Base-by-base conservation (phyloP, 2,888 invertebrate genomes). In the Nemotelus pantherinus region DNA sequence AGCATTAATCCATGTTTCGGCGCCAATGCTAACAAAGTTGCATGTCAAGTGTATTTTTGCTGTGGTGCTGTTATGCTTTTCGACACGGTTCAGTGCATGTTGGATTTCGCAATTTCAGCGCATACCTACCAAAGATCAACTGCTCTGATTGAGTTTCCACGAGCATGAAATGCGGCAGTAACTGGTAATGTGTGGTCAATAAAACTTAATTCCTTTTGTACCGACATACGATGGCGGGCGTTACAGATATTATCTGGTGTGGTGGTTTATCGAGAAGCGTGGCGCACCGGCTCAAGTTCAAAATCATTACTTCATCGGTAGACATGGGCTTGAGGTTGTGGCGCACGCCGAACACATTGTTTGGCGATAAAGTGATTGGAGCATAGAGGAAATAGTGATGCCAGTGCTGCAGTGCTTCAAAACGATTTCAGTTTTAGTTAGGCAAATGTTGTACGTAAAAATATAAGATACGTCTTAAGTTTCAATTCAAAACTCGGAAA, bases 251-350 rank as follows among this genome's bases (percentile, higher is more conserved):
- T 25, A 70, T 70, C 55, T n/a, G 53, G 25, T 55, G 55, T 41
- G 55, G 39, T 55, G 44, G 43, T 70, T 39, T 53, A 44, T 9
- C 9, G 44, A 50, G 67, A 39, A 67, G 47, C 50, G n/a, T 39
- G 45, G n/a, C 43, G 64, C 64, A 41, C 45, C 25, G 39, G 71
- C 57, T 58, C 74, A 74, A 74, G 74, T 74, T 74, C 74, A 74
- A 74, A 74, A 74, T 48, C 74, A 74, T 74, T 74, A 63, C 63
- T 25, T 63, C 63, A 43, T 63, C 63, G 63, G 25, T 43, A 43
- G 25, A 25, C 25, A 5, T 58, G 58, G 25, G 58, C 39, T 58
- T 58, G 58, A 39, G 5, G 39, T n/a, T 58, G 53, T 58, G n/a
- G n/a, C 58, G 58, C 25, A 39, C 58, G 58, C 58, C 58, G 5